Evolutionary conservation across 2,888 invertebrate genomes (phyloP), one percentile per base, ranked within the genome.

Genomic region (Pemphredon lugubris): DNA sequence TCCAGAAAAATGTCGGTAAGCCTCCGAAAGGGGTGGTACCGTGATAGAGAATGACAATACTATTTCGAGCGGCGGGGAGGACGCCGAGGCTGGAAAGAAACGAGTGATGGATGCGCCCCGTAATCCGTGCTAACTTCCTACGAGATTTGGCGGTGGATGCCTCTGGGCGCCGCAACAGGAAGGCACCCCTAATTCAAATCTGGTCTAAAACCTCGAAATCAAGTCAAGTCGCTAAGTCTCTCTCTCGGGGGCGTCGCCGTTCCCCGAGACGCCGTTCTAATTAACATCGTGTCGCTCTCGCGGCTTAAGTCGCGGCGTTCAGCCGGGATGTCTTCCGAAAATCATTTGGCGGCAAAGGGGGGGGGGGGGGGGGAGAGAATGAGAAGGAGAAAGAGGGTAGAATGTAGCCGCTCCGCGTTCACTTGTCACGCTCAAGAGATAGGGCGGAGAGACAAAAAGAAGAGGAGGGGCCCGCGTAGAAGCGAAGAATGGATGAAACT

Each of bases 71-170:
- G 21, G 13, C 4, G 14, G 0, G n/a, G 40, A 26, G 26, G 26
- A 37, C 18, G 57, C 21, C 48, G 13, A 20, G 23, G 16, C 77
- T 63, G 73, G 73, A 86, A 87, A 87, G 84, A 87, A 87, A 76
- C 82, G 86, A 71, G 85, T 89, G 89, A 89, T 89, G 88, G 88
- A 89, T 89, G 89, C 86, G 85, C 82, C 83, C 72, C 83, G 87
- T 89, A 88, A 89, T 89, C 89, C 87, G 75, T 72, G 87, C 87
- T 86, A 88, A 88, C 88, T 89, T 89, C 86, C 88, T 86, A 68
- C 81, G 85, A 86, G 88, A 88, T 89, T 89, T 87, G 83, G 80
- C 81, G 76, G 78, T 76, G 80, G 57, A 68, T 72, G 71, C 67
- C 66, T 78, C 60, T 51, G 58, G 79, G 70, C 75, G 79, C 55